A percentile compares a stretch with the other conserved stretches of the same genome.
These are phyloP conservation scores for Radopholus similis DNA, from an alignment of 1,140 invertebrate species.

Conservation along the genomic window DNA sequence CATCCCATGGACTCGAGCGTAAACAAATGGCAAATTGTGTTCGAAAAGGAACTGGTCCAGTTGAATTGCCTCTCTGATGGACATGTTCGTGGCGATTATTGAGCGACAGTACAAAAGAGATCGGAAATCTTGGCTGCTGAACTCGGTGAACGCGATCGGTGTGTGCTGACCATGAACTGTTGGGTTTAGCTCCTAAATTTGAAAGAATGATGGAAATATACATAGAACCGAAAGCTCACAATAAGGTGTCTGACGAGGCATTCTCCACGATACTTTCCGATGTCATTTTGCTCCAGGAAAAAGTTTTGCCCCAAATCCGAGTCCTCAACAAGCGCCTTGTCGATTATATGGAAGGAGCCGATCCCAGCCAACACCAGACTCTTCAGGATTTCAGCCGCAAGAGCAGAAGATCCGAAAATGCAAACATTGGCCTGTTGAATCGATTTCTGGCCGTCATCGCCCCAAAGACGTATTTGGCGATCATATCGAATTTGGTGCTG, in stretches of 20 bases:
- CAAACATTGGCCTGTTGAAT: conserved; percentile 30
- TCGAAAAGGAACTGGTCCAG: conserved; percentile 34
- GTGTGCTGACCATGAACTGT: conserved; percentile 23
- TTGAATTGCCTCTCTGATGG: conserved; percentile 1
- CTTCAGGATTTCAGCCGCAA: conserved; percentile 42
- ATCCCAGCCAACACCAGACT: conserved; percentile 40
- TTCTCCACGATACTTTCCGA: conserved; percentile 19
- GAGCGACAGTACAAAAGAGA: conserved; percentile 78
- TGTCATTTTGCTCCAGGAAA: conserved; percentile 9
- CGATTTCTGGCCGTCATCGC: conserved; percentile 41
- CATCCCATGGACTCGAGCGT: conserved; percentile 77
- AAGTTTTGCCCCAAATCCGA: conserved; percentile 43
- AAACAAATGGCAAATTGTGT: conserved; percentile 34
- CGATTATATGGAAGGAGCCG: conserved; percentile 33
- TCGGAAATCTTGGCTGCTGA: conserved; percentile 11
- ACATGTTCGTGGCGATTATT: conserved; percentile 78
- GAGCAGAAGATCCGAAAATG: conserved; percentile 38
- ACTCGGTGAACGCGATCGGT: conserved; percentile 13
- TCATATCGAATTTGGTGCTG: conserved; percentile 24
- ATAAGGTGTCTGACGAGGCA: conserved; percentile 7
- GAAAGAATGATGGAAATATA: too few relatives aligned
- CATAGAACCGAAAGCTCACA: background rate
- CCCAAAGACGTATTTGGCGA: conserved; percentile 44
- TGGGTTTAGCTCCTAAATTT: conserved; percentile 43
- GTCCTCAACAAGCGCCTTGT: conserved; percentile 27